Conservation (phyloP, 2,797 vertebrate species). For the Microctenopoma stevenorrisi region DNA sequence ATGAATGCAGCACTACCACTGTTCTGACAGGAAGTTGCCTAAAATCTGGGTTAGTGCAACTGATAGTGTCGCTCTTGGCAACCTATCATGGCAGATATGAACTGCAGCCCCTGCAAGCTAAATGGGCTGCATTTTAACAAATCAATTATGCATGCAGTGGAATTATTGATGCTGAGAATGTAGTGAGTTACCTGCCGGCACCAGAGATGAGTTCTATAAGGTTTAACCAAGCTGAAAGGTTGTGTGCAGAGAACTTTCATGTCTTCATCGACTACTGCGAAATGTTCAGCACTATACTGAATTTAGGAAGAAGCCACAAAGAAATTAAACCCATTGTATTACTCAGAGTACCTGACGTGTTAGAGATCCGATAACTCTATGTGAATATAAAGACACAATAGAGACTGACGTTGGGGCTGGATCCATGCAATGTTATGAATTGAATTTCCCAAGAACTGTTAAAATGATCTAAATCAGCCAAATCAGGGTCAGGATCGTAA, state of each 20-base stretch:
- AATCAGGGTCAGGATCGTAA: too few relatives aligned
- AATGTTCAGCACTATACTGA: not conserved
- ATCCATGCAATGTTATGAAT: too few relatives aligned
- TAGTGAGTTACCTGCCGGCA: constrained; percentile 73
- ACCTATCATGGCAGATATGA: constrained; percentile 69
- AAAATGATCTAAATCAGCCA: too few relatives aligned
- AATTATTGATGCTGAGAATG: constrained; percentile 81
- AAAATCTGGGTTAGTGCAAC: constrained; percentile 58
- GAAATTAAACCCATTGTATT: not conserved
- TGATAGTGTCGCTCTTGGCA: constrained; percentile 71
- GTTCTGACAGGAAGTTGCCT: constrained; percentile 50
- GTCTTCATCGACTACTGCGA: constrained; percentile 14
- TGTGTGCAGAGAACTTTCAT: constrained; percentile 24
- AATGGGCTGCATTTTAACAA: constrained; percentile 74
- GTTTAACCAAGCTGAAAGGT: constrained; percentile 67
- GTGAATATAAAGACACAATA: too few relatives aligned
- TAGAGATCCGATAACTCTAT: not conserved
- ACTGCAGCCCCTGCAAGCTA: constrained; percentile 63
- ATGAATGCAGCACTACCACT: constrained; percentile 31
- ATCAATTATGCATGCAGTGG: constrained; percentile 77
- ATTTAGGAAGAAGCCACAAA: not conserved
- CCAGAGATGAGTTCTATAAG: constrained; percentile 60
- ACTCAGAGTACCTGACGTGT: not conserved
- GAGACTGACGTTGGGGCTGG: too few relatives aligned
- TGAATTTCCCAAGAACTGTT: too few relatives aligned